phyloP scores from a whole-genome alignment of 2,113 vertebrate species.

The Phrynosoma blainvillii region DNA sequence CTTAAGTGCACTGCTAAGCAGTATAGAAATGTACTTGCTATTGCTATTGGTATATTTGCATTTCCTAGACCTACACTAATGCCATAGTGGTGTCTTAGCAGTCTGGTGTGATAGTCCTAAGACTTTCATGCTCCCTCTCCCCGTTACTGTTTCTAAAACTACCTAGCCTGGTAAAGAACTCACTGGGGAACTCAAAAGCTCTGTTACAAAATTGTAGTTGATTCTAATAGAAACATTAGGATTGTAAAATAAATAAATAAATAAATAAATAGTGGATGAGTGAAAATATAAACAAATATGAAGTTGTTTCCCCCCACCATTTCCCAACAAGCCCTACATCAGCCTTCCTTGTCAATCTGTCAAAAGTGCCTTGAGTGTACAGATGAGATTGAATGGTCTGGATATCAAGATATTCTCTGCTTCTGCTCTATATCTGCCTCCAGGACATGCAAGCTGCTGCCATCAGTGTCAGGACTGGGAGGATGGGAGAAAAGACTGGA shows the following conservation, averaged over 20 bases:
- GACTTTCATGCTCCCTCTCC: too few species aligned
- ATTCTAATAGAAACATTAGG: background rate
- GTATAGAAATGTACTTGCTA: too few species aligned
- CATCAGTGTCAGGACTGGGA: background rate
- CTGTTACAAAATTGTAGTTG: background rate
- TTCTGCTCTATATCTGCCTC: background rate
- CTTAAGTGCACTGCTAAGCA: too few species aligned
- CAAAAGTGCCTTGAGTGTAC: background rate
- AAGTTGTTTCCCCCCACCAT: background rate
- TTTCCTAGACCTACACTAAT: too few species aligned
- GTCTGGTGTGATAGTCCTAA: too few species aligned
- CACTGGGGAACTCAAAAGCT: background rate
- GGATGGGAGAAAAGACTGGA: conserved; percentile 3
- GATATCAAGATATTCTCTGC: background rate
- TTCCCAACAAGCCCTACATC: background rate
- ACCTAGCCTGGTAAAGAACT: too few species aligned
- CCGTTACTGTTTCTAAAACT: too few species aligned
- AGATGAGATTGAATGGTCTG: background rate
- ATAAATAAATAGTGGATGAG: background rate
- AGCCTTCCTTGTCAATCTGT: background rate
- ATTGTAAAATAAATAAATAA: too few species aligned
- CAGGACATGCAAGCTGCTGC: background rate
- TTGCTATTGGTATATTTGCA: too few species aligned
- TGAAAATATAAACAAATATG: background rate
- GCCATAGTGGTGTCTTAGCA: too few species aligned